phyloP scores from a whole-genome alignment of 2,888 invertebrate genomes.

The Horisme vitalbata region DNA sequence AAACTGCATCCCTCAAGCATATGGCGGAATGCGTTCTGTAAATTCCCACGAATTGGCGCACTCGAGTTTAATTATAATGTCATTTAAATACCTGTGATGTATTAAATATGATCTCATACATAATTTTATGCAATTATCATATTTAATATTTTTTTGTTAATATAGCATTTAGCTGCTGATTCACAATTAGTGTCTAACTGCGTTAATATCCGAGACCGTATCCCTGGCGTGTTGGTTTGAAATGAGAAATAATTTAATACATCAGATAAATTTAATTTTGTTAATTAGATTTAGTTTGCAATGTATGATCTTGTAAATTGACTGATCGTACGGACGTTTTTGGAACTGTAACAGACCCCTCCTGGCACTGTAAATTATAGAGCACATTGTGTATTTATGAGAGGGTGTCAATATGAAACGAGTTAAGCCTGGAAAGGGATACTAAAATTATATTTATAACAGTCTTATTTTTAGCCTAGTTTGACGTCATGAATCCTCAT shows the following conservation, averaged over 20 bases:
- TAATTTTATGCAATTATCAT: slow-evolving; percentile 80
- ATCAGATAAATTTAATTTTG: slow-evolving; percentile 60
- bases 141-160: slow-evolving; percentile 69
- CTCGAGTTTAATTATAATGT: slow-evolving; percentile 52
- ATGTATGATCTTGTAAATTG: slow-evolving; percentile 19
- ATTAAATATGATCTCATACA: slow-evolving; percentile 86
- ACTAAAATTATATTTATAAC: slow-evolving; percentile 48
- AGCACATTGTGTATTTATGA: slow-evolving; percentile 56
- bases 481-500: no score
- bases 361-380: slow-evolving; percentile 75
- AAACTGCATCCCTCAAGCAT: slow-evolving; percentile 12
- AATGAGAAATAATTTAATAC: slow-evolving; percentile 80
- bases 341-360: slow-evolving; percentile 30
- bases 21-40: slow-evolving; percentile 13
- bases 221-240: slow-evolving; percentile 53
- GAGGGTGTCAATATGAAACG: slow-evolving; percentile 62
- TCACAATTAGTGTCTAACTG: slow-evolving; percentile 39
- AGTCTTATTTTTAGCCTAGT: slow-evolving; percentile 38
- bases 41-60: slow-evolving; percentile 30
- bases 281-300: slow-evolving; percentile 36
- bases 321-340: slow-evolving; percentile 11
- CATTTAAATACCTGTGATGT: slow-evolving; percentile 85
- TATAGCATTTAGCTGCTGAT: slow-evolving; percentile 63
- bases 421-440: slow-evolving; percentile 57
- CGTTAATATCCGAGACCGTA: slow-evolving; percentile 47